Evolutionary conservation across 2,797 vertebrate species (phyloP).

Genomic region (Hozukius guyotensis): DNA sequence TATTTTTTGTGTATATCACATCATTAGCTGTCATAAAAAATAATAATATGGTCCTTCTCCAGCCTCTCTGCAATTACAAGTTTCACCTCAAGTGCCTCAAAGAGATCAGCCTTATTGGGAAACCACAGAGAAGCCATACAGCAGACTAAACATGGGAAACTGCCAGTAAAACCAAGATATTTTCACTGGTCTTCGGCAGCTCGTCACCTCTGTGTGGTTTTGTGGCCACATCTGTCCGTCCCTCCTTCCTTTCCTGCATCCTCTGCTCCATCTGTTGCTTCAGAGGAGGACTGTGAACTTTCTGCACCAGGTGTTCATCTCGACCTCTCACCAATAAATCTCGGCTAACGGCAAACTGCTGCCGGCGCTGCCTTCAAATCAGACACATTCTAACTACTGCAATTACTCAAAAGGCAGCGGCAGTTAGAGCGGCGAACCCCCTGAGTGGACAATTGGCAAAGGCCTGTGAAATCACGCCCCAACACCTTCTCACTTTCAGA

Average conservation of each 20-base stretch:
- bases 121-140: slow-evolving; percentile 19
- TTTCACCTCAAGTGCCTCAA: not conserved
- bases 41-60: not conserved
- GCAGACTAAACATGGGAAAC: slow-evolving; percentile 43
- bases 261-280: slow-evolving; percentile 54
- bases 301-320: slow-evolving; percentile 69
- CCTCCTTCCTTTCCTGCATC: slow-evolving; percentile 13
- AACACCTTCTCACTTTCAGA: slow-evolving; percentile 55
- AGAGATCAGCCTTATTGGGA: not conserved
- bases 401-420: slow-evolving; percentile 37
- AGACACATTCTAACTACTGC: slow-evolving; percentile 47
- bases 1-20: not conserved
- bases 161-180: slow-evolving; percentile 42
- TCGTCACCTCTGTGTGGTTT: slow-evolving; percentile 22
- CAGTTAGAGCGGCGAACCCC: slow-evolving; percentile 9
- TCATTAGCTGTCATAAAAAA: slow-evolving; percentile 8
- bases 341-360: slow-evolving; percentile 42
- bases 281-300: slow-evolving; percentile 43
- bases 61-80: not conserved
- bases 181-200: slow-evolving; percentile 3
- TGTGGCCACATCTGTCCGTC: not conserved
- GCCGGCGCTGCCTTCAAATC: slow-evolving; percentile 49
- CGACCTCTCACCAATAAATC: slow-evolving; percentile 59
- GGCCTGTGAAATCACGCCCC: slow-evolving; percentile 49
- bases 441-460: slow-evolving; percentile 55